phyloP scores from a whole-genome alignment of 2,113 vertebrate genomes.

The Bombycilla garrulus region DNA sequence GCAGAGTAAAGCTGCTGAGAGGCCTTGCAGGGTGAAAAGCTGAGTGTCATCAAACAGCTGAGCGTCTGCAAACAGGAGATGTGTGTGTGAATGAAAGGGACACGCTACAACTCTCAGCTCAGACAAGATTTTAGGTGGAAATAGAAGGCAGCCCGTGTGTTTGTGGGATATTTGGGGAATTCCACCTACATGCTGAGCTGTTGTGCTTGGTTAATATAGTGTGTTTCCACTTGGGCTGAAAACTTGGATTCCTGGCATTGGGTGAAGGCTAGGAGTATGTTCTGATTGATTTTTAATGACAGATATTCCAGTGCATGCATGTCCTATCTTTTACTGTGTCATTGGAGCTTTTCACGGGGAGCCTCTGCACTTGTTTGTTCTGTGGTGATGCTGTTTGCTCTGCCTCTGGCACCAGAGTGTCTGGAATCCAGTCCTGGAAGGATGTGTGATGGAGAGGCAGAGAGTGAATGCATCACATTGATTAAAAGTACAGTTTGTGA shows the following conservation, averaged over 20 bases:
- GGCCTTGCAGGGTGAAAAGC: background rate
- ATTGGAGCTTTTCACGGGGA: slow-evolving; percentile 35
- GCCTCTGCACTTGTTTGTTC: slow-evolving; percentile 17
- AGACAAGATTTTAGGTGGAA: background rate
- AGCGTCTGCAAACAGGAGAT: background rate
- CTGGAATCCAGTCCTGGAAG: slow-evolving; percentile 32
- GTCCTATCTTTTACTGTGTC: slow-evolving; percentile 22
- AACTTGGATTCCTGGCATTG: background rate
- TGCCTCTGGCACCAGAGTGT: slow-evolving; percentile 28
- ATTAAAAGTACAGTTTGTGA: slow-evolving; percentile 41
- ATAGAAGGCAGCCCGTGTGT: background rate
- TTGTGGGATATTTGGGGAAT: background rate
- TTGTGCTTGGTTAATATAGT: background rate
- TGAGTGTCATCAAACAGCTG: background rate
- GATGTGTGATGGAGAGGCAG: background rate
- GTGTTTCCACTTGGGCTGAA: background rate
- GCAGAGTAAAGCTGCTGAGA: background rate
- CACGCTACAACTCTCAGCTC: background rate
- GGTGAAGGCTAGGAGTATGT: background rate
- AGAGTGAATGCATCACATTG: slow-evolving; percentile 52
- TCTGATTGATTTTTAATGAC: background rate
- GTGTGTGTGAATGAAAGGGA: background rate
- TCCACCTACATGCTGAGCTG: background rate
- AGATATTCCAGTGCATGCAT: background rate
- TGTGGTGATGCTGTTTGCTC: slow-evolving; percentile 53